phyloP scores from a whole-genome alignment of 2,888 invertebrate genomes.

The Ptycholaimellus sp. region DNA sequence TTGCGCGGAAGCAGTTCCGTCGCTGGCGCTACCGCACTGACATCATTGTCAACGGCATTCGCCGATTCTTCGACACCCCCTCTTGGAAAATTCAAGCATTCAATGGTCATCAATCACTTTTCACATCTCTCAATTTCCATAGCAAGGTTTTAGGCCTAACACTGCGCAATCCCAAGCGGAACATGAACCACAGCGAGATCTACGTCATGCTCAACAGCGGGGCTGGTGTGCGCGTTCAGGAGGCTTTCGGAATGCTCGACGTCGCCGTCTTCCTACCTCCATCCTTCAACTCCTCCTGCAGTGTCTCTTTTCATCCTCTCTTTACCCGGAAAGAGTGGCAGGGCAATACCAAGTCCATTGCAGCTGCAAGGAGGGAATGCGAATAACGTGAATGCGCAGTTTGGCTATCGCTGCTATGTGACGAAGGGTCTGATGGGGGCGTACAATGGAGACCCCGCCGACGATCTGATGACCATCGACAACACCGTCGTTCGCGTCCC shows the following conservation, averaged over 20 bases:
- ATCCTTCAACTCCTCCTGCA: slow-evolving; percentile 31
- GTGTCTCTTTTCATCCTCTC: too few species aligned
- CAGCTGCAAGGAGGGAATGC: too few species aligned
- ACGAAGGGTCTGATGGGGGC: slow-evolving; percentile 9
- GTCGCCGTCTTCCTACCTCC: slow-evolving; percentile 15
- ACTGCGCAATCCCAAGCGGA: slow-evolving; percentile 65
- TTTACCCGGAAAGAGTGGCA: too few species aligned
- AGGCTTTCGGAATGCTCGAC: slow-evolving; percentile 45
- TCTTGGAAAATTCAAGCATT: slow-evolving; percentile 70
- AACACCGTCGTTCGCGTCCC: slow-evolving; percentile 5
- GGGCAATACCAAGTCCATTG: too few species aligned
- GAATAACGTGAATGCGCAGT: background rate
- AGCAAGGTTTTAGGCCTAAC: slow-evolving; percentile 39
- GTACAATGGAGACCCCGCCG: slow-evolving; percentile 10
- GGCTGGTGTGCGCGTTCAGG: slow-evolving; percentile 67
- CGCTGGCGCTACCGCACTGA: slow-evolving; percentile 72
- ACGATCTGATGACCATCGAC: slow-evolving; percentile 14
- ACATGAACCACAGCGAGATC: slow-evolving; percentile 75
- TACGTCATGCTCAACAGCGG: slow-evolving; percentile 79
- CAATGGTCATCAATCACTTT: slow-evolving; percentile 38
- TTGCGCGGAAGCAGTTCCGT: slow-evolving; percentile 50
- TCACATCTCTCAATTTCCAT: background rate
- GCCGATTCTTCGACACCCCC: slow-evolving; percentile 61
- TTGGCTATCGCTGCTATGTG: background rate
- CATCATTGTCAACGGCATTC: slow-evolving; percentile 59